Evolutionary conservation across 23 tunicate genomes (phyloP).

Genomic region (Styela plicata): DNA sequence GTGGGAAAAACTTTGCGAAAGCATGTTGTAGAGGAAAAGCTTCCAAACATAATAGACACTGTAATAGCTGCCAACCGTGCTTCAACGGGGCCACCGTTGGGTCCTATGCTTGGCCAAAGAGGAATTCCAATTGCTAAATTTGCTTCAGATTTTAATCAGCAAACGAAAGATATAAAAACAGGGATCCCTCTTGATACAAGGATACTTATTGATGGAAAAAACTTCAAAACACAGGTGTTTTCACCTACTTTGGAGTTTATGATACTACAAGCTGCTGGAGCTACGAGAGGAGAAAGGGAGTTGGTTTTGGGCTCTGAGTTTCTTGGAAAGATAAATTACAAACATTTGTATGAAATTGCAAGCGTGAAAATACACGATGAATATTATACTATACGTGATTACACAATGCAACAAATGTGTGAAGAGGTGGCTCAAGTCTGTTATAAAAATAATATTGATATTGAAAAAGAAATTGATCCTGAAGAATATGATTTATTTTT

Average conservation of each 20-base stretch:
- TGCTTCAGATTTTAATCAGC: slow-evolving; percentile 71
- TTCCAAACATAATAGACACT: slow-evolving; percentile 48
- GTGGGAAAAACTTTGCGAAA: slow-evolving; percentile 31
- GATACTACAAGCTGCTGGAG: slow-evolving; percentile 87
- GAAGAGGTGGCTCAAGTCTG: slow-evolving; percentile 33
- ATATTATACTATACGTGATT: slow-evolving; percentile 51
- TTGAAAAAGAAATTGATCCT: slow-evolving; percentile 59
- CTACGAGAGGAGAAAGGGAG: slow-evolving; percentile 30
- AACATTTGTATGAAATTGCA: slow-evolving; percentile 90
- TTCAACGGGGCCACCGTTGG: slow-evolving; percentile 72
- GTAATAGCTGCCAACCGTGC: slow-evolving; percentile 56
- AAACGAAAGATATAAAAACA: slow-evolving; percentile 57
- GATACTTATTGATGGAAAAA: slow-evolving; percentile 81
- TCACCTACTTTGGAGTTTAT: slow-evolving; percentile 51
- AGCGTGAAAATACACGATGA: slow-evolving; percentile 73
- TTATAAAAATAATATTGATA: slow-evolving; percentile 40
- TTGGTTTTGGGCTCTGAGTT: slow-evolving; percentile 3
- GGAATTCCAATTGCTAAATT: slow-evolving; percentile 88
- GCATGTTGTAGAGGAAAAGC: slow-evolving; percentile 39
- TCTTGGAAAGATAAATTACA: slow-evolving; percentile 70
- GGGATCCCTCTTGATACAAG: slow-evolving; percentile 69
- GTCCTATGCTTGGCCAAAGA: slow-evolving; percentile 57
- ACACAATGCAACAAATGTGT: slow-evolving; percentile 59
- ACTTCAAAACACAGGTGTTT: slow-evolving; percentile 49
- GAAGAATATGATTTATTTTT: slow-evolving; percentile 66